These are phyloP conservation scores for Eupsilia transversa DNA, from an alignment of 2,888 invertebrate genomes.

Conservation along the genomic window DNA sequence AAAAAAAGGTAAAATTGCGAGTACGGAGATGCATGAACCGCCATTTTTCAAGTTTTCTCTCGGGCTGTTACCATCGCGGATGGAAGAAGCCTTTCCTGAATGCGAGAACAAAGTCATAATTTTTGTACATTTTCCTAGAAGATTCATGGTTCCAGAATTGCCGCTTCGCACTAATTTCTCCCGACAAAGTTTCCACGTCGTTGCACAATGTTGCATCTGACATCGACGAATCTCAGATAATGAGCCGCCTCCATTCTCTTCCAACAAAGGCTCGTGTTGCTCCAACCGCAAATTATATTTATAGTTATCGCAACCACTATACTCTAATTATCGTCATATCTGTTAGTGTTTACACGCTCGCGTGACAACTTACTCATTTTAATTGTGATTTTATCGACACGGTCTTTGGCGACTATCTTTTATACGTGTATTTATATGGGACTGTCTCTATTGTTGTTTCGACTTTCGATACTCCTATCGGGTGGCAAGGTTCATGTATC, in stretches of 20 bases:
- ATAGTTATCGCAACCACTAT: constrained; percentile 44
- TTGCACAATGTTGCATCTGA: constrained; percentile 40
- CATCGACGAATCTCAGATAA: constrained; percentile 24
- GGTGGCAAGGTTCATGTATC: constrained; percentile 13
- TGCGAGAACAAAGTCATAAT: neutral
- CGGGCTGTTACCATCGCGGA: constrained; percentile 6
- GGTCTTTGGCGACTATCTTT: constrained; percentile 25
- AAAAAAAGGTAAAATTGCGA: constrained; percentile 5
- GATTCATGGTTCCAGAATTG: constrained; percentile 6
- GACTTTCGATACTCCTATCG: neutral
- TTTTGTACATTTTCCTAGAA: neutral
- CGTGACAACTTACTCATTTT: constrained; percentile 56
- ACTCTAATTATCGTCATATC: constrained; percentile 59
- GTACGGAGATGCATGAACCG: constrained; percentile 1
- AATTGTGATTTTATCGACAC: constrained; percentile 50
- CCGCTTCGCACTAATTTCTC: constrained; percentile 28
- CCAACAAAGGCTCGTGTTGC: constrained; percentile 20
- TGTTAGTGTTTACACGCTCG: constrained; percentile 57
- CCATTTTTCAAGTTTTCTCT: constrained; percentile 16
- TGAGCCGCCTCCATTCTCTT: constrained; percentile 23
- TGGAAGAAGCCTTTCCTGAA: constrained; percentile 13
- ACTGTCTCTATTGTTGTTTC: constrained; percentile 5
- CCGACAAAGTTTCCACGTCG: constrained; percentile 12
- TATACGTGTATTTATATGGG: constrained; percentile 6
- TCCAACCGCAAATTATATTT: constrained; percentile 46